Percentiles rank a stretch among this genome's conserved stretches.
Evolutionary conservation across 2,797 vertebrate species (phyloP).

Genomic region (Coreius guichenoti): DNA sequence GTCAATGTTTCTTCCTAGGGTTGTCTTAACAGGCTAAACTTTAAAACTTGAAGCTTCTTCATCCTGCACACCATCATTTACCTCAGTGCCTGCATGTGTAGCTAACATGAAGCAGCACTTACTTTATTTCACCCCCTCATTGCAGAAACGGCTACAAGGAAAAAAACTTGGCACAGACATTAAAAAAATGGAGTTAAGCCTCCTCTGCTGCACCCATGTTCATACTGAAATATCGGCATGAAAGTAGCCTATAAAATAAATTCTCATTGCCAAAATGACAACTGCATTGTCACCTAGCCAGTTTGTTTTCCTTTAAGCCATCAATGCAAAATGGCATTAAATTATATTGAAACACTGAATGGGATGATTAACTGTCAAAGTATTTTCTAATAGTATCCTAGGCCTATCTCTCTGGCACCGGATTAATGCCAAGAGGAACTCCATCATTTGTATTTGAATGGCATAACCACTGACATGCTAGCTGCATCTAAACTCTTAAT

Average conservation of each 20-base stretch:
- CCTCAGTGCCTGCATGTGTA: conserved; percentile 36
- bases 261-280: background rate
- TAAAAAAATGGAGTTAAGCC: background rate
- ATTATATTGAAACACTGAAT: background rate
- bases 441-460: conserved; percentile 19
- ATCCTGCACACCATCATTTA: conserved; percentile 33
- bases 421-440: conserved; percentile 22
- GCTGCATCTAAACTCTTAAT: background rate
- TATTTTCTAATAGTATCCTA: background rate
- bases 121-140: background rate
- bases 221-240: background rate
- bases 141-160: conserved; percentile 10
- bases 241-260: background rate
- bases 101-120: conserved; percentile 51
- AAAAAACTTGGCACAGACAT: conserved; percentile 4
- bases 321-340: background rate
- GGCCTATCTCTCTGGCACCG: background rate
- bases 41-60: background rate
- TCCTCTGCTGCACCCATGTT: background rate
- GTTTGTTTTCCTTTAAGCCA: background rate
- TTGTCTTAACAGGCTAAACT: background rate
- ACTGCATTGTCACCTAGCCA: background rate
- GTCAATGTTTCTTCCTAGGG: background rate
- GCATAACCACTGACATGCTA: background rate
- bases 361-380: background rate